Base-by-base conservation (phyloP, 2,888 invertebrate species). In the Polymixis lichenea region DNA sequence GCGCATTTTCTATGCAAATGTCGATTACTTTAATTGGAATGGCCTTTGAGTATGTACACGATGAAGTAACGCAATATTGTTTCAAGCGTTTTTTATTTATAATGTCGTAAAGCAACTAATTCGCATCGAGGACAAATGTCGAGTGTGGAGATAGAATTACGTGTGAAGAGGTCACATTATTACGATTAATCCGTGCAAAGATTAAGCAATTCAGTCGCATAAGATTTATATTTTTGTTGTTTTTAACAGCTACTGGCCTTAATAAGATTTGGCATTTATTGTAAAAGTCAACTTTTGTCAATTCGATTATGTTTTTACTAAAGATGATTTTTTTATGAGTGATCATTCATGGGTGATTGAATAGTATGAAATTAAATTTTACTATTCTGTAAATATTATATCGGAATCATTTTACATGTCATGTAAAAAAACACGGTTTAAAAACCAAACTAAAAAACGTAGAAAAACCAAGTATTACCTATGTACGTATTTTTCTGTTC, bases 1-100 rank as follows among this genome's bases (percentile, higher is more conserved):
- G 90, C 91, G 88, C 84, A 90, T 92, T 93, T 90, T 91, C 92
- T 90, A 92, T 91, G 92, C 91, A 92, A 93, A 94, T 92, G 89
- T 89, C 87, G 87, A 91, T 91, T 88, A 88, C 67, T 87, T 91
- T 94, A 92, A 94, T 94, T 93, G 91, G 84, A 87, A 89, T 92
- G 91, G 90, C 92, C 90, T 92, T 92, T 89, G 78, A 78, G 68
- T 83, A 84, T 74, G 78, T 85, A 89, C 82, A 86, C 84, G 72
- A 78, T 75, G 81, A 32, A 72, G 71, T 81, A 87, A 86, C 88
- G 82, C 80, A 88, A 88, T 84, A 80, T 87, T 85, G 82, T 88
- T 87, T 88, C 81, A 85, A 84, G 75, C 68, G 70, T 51, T 75
- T 82, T 86, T 77, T 79, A 77, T 83, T 83, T 83, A 79, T 77